Conservation (phyloP, 2,113 vertebrate genomes). For the Siphamia tubifer region DNA sequence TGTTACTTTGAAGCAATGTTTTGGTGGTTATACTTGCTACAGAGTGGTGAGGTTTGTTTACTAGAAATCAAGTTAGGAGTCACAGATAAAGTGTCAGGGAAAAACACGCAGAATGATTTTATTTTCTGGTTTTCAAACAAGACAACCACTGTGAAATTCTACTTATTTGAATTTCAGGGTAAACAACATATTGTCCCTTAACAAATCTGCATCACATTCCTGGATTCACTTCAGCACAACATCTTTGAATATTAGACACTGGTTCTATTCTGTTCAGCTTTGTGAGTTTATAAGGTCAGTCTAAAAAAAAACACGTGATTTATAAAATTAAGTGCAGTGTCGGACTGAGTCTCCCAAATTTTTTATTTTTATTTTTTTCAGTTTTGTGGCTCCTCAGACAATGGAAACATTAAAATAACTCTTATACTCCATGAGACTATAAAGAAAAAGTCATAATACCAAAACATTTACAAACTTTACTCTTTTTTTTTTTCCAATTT, state of each 20-base stretch:
- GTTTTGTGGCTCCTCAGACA: background rate
- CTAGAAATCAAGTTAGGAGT: background rate
- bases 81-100: background rate
- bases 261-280: background rate
- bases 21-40: background rate
- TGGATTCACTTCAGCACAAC: background rate
- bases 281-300: conserved; percentile 13
- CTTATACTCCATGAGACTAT: background rate
- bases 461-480: background rate
- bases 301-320: conserved; percentile 10
- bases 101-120: background rate
- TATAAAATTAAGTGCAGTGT: no score
- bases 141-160: background rate
- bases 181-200: background rate
- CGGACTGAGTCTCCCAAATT: no score
- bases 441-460: background rate
- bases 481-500: conserved; percentile 1
- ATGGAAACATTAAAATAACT: background rate
- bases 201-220: background rate
- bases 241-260: background rate
- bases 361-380: no score
- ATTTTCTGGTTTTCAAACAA: background rate
- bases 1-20: background rate
- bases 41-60: background rate
- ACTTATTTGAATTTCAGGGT: background rate